A percentile compares a stretch with the other conserved stretches of the same genome.
These are phyloP conservation scores for Dynastes hyllus DNA, from an alignment of 2,888 invertebrate genomes.

Conservation along the genomic window DNA sequence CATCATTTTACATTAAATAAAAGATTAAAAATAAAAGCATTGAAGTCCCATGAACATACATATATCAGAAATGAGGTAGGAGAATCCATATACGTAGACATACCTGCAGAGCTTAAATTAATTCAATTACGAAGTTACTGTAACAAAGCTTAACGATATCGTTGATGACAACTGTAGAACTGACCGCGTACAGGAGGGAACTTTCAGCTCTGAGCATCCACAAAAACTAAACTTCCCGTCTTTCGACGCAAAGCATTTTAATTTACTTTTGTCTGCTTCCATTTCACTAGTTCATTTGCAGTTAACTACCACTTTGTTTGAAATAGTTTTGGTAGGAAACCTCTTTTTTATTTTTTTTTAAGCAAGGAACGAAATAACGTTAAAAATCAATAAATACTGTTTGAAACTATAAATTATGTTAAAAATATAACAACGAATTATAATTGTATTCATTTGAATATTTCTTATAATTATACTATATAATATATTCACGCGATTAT, in stretches of 20 bases:
- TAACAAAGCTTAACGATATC: constrained; percentile 16
- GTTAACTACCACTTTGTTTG: not conserved
- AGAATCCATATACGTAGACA: too few species aligned
- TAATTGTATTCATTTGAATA: too few species aligned
- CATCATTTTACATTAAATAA: too few species aligned
- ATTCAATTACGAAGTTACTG: constrained; percentile 17
- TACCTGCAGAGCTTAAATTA: constrained; percentile 3
- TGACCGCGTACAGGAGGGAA: not conserved
- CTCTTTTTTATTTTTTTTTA: not conserved
- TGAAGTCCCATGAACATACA: too few species aligned
- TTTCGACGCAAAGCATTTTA: not conserved
- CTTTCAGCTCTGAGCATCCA: not conserved
- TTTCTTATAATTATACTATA: too few species aligned
- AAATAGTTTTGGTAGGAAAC: not conserved
- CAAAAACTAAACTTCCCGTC: not conserved
- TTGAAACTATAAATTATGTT: too few species aligned
- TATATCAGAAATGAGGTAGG: too few species aligned
- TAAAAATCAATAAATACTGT: too few species aligned
- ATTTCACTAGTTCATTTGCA: not conserved
- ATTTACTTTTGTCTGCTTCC: not conserved
- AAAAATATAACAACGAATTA: too few species aligned
- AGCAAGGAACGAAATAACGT: too few species aligned
- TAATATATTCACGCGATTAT: too few species aligned
- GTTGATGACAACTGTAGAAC: not conserved
- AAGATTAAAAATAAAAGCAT: too few species aligned